phyloP scores from a whole-genome alignment of 2,113 vertebrate genomes.

The Synodontis membranacea region DNA sequence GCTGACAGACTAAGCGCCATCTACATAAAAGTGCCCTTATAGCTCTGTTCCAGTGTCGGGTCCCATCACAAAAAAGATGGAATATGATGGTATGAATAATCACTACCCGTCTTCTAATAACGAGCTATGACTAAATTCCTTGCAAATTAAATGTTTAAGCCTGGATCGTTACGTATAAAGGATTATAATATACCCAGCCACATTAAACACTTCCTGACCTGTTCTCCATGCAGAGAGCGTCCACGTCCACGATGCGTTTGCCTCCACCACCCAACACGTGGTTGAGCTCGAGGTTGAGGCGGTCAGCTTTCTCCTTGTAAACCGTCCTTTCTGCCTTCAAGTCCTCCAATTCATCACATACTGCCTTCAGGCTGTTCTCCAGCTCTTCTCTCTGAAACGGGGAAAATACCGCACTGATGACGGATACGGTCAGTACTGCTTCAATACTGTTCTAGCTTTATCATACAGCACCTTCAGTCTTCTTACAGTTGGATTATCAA shows the following conservation, averaged over 20 bases:
- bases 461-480: background rate
- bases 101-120: background rate
- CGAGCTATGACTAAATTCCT: background rate
- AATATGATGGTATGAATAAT: background rate
- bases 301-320: conserved; percentile 91
- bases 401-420: background rate
- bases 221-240: conserved; percentile 97
- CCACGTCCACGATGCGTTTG: conserved; percentile 87
- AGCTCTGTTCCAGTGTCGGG: background rate
- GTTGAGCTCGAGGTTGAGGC: conserved; percentile 92
- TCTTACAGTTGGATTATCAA: background rate
- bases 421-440: background rate
- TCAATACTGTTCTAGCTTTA: background rate
- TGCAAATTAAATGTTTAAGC: background rate
- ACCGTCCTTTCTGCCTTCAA: conserved; percentile 86
- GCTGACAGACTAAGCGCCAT: background rate
- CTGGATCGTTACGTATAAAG: background rate
- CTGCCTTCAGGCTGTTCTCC: conserved; percentile 83
- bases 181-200: background rate
- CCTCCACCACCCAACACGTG: conserved; percentile 87
- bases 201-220: conserved; percentile 67
- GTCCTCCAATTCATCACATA: conserved; percentile 90
- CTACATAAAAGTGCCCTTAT: background rate
- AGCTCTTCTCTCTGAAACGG: conserved; percentile 81
- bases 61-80: background rate